Evolutionary conservation across 1,140 invertebrate genomes (phyloP), one percentile per base, ranked within the genome.

Genomic region (Lysiphlebus fabarum): DNA sequence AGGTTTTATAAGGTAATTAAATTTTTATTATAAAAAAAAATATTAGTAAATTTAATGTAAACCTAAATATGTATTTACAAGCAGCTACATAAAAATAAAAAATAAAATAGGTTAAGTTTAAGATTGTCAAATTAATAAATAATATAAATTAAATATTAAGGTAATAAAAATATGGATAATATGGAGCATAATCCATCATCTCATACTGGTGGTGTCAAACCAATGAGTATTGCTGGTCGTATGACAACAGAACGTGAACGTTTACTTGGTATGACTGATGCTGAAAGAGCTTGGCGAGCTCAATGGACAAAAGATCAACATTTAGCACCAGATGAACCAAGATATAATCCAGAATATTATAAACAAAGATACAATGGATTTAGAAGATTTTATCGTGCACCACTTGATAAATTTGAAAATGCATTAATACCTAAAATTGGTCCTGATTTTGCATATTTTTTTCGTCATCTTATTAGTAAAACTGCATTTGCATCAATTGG

Each of bases 251-350:
- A 92, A 80, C 82, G 91, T 61, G 88, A 93, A 78, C 83, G 92
- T 71, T 79, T 90, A 26, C 67, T 86, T 50, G 91, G 91, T 56
- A 95, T 94, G 91, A 87, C 86, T 6, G 80, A 87, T 70, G 87
- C 85, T n/a, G 92, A 94, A 80, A 82, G 92, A 65, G 85, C 85
- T 47, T 94, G 88, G 85, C 83, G 92, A 59, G 87, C 86, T 64
- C 84, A 93, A 71, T 95, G 86, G 86, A 64, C 94, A 1, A 86
- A 92, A 72, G 91, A 93, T 80, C 91, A 93, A 81, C 69, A 85
- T 63, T 79, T 95, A 40, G 75, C 84, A 49, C 81, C 83, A 11
- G 84, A 87, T 53, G 92, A 94, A 69, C 90, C 92, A 0, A 71
- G 83, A 38, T 82, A 87, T 1, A 84, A 86, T 9, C 82, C 86